A percentile compares a stretch with the other conserved stretches of the same genome.
Evolutionary conservation across 2,797 vertebrate genomes (phyloP).

Genomic region (Aselliscus stoliczkanus): DNA sequence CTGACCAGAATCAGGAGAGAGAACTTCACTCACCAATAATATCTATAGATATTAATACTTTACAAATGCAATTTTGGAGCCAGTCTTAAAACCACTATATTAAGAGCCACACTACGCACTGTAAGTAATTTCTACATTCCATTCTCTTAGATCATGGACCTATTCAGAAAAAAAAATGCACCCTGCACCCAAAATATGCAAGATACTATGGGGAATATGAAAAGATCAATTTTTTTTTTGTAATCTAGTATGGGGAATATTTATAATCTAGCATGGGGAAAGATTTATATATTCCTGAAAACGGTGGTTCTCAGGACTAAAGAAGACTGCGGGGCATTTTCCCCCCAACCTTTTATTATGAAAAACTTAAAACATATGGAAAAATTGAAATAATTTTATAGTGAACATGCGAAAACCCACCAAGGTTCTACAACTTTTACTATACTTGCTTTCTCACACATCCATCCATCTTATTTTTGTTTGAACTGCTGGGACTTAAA

Average conservation of each 20-base stretch:
- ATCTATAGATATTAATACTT: neutral
- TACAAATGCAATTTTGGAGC: constrained; percentile 25
- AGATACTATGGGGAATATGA: neutral
- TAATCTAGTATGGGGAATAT: neutral
- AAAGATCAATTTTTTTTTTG: neutral
- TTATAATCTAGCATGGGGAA: neutral
- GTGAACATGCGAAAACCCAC: neutral
- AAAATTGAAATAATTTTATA: constrained; percentile 17
- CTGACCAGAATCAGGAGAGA: neutral
- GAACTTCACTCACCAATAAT: neutral
- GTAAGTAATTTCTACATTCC: neutral
- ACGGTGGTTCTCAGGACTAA: neutral
- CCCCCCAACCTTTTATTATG: neutral
- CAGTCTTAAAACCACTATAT: constrained; percentile 9
- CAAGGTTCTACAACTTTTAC: constrained; percentile 20
- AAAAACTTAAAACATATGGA: constrained; percentile 27
- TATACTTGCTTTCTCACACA: neutral
- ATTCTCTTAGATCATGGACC: constrained; percentile 21
- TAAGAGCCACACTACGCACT: neutral
- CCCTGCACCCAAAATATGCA: neutral
- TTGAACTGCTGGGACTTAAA: neutral
- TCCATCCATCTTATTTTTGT: neutral
- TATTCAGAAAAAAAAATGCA: neutral
- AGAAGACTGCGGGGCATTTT: neutral
- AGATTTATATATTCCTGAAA: neutral